These are phyloP conservation scores for Phaonia tiefii DNA, from an alignment of 2,888 invertebrate species.

Conservation along the genomic window DNA sequence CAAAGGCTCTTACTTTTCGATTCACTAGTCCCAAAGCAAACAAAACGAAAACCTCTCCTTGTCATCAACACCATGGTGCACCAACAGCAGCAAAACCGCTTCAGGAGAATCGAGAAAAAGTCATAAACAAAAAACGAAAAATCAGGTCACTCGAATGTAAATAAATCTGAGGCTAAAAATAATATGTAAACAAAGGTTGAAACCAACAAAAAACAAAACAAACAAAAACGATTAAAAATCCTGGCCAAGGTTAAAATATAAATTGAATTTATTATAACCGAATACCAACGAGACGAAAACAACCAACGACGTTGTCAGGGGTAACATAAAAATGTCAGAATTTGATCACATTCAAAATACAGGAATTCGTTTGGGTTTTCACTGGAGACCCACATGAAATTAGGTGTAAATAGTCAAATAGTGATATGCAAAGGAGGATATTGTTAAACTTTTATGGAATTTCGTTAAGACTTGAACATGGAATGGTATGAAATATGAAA, in stretches of 20 bases:
- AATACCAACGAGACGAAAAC: slow-evolving; percentile 28
- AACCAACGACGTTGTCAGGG: background rate
- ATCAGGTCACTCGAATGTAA: slow-evolving; percentile 58
- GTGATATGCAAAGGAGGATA: too few species aligned
- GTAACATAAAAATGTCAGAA: slow-evolving; percentile 52
- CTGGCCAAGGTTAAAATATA: slow-evolving; percentile 61
- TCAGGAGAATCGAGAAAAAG: background rate
- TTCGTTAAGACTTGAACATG: too few species aligned
- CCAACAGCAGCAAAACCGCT: background rate
- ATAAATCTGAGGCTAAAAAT: slow-evolving; percentile 40
- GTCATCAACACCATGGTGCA: background rate
- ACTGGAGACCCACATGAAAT: background rate
- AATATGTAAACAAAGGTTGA: slow-evolving; percentile 53
- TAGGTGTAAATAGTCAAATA: slow-evolving; percentile 7
- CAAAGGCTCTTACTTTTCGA: slow-evolving; percentile 2
- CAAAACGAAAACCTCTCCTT: background rate
- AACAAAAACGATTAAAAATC: slow-evolving; percentile 44
- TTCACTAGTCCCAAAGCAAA: background rate
- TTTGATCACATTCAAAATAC: slow-evolving; percentile 42
- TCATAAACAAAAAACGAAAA: slow-evolving; percentile 28
- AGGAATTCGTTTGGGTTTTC: background rate
- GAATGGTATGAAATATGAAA: too few species aligned
- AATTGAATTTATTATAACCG: slow-evolving; percentile 16
- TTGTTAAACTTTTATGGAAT: too few species aligned
- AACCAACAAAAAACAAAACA: slow-evolving; percentile 26